Conservation (phyloP, 2,888 invertebrate genomes). For the Synergus gifuensis region DNA sequence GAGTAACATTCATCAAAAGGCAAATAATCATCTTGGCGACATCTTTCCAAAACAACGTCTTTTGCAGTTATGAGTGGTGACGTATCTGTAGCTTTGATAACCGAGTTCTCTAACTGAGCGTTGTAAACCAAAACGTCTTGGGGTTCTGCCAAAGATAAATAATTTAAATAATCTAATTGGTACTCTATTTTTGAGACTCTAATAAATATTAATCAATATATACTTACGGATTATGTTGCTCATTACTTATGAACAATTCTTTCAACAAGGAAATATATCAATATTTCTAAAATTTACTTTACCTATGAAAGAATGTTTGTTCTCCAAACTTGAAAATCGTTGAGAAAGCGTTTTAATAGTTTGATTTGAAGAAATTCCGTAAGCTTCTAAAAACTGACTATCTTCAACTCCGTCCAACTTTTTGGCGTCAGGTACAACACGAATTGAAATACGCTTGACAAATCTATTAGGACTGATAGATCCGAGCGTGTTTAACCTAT, state of each 20-base stretch:
- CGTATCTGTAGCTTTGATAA: slow-evolving; percentile 41
- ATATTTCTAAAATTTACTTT: neutral
- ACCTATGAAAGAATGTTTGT: slow-evolving; percentile 38
- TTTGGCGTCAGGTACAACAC: slow-evolving; percentile 66
- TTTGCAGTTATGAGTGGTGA: slow-evolving; percentile 71
- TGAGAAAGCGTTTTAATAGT: slow-evolving; percentile 37
- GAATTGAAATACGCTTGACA: slow-evolving; percentile 62
- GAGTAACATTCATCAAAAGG: slow-evolving; percentile 33
- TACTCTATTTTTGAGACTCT: neutral
- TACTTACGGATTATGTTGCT: neutral
- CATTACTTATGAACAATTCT: neutral
- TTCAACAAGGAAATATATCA: neutral
- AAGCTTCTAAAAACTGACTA: slow-evolving; percentile 66
- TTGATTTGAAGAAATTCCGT: slow-evolving; percentile 64
- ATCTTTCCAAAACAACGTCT: slow-evolving; percentile 82
- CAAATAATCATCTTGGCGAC: slow-evolving; percentile 82
- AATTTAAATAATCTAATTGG: neutral
- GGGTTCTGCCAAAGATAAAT: neutral
- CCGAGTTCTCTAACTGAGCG: slow-evolving; percentile 45
- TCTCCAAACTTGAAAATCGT: neutral
- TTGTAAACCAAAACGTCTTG: slow-evolving; percentile 50
- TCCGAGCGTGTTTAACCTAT: slow-evolving; percentile 43
- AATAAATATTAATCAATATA: neutral
- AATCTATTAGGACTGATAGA: slow-evolving; percentile 57
- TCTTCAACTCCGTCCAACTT: slow-evolving; percentile 57